A percentile compares a stretch with the other conserved stretches of the same genome.
Conservation (phyloP, 2,888 invertebrate species). For the Myathropa florea region DNA sequence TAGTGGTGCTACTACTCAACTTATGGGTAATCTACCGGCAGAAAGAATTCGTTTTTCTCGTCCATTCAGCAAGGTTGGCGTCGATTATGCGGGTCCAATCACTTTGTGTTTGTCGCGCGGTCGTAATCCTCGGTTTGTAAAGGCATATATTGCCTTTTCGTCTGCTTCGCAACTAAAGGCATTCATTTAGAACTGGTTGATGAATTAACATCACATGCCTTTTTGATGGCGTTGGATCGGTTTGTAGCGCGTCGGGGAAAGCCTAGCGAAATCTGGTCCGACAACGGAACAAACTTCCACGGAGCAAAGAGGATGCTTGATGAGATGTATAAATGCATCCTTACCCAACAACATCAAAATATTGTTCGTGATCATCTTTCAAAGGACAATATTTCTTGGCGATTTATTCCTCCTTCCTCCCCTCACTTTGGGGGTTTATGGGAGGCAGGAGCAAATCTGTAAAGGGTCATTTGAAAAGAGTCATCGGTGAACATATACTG, state of each 20-base stretch:
- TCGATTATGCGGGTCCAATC: too few species aligned
- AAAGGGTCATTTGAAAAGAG: too few species aligned
- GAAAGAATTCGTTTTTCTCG: slow-evolving; percentile 1
- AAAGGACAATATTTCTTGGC: too few species aligned
- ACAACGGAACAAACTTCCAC: slow-evolving; percentile 2
- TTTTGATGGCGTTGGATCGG: not conserved
- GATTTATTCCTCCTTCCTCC: too few species aligned
- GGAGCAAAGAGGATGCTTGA: not conserved
- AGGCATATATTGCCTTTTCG: not conserved
- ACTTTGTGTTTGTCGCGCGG: too few species aligned
- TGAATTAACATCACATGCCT: not conserved
- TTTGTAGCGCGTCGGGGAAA: not conserved
- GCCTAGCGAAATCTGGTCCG: slow-evolving; percentile 1
- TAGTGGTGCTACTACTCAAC: slow-evolving; percentile 22
- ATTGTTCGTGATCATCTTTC: too few species aligned
- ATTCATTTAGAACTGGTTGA: not conserved
- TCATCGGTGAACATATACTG: too few species aligned
- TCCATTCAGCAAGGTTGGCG: not conserved
- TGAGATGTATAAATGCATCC: too few species aligned
- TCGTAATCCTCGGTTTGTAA: not conserved
- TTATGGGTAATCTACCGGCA: slow-evolving; percentile 39
- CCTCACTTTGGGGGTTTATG: too few species aligned
- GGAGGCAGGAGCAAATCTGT: too few species aligned
- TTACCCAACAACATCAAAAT: too few species aligned
- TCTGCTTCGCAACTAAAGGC: not conserved